Evolutionary conservation across 92 coral and sea anemone species (phyloP), one percentile per base, ranked within the genome.

Genomic region (Siderastrea siderea): DNA sequence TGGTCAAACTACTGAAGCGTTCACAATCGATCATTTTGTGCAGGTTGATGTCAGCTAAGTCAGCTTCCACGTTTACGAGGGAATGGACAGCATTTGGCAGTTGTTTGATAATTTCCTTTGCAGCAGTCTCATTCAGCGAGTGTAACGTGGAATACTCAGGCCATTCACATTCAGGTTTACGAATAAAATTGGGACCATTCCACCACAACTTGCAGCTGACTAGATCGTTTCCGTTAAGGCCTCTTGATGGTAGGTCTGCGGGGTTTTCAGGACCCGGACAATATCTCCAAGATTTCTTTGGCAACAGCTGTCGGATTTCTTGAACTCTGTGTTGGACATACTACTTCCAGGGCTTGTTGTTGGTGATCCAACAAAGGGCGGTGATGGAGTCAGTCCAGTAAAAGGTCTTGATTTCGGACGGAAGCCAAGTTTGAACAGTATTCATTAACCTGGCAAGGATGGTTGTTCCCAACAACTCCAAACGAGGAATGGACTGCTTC

Each of bases 221-320:
- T 47, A 88, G 48, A 7, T 92, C 90, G 46, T 9, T 74, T 6
- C 73, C 87, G 61, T 87, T 60, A 53, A 88, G 47, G 1, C 94
- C 94, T 5, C 87, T 90, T 57, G 94, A 87, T 9, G 94, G 92
- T 49, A 88, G 6, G 45, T 92, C 87, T 45, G 92, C 90, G 52
- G 92, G 92, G 47, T 88, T 92, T 47, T 55, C 3, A 16, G 47
- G 59, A 11, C 90, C 93, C 0, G 84, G 90, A 49, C 93, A 86
- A 74, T 86, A 84, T 26, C 38, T 26, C 38, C 38, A 26, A 26
- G 38, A 26, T 26, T 26, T 26, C 38, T 26, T 26, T 26, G 38
- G 0, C 38, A 26, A 26, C 38, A 26, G 38, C 38, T 26, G 38
- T 61, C 79, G 79, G 45, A 91, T 91, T 60, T 91, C 94, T 3